These are phyloP conservation scores for Brevimyrus niger DNA, from an alignment of 2,113 vertebrate species.

Conservation along the genomic window DNA sequence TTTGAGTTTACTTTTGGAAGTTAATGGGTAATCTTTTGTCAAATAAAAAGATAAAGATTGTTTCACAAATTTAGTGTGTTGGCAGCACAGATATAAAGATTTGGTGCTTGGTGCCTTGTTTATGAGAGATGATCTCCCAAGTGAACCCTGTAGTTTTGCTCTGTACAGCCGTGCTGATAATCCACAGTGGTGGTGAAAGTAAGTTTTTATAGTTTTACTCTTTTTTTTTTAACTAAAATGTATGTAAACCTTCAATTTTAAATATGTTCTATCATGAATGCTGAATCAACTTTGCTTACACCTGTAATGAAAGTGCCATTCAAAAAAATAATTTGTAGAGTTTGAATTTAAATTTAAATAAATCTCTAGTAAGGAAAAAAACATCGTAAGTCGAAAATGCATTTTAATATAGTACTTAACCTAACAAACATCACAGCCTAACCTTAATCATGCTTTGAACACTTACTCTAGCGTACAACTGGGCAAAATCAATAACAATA, in stretches of 20 bases:
- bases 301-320: neutral
- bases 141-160: neutral
- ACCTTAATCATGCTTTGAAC: too few species aligned
- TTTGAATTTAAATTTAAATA: neutral
- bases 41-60: conserved; percentile 44
- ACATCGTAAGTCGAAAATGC: too few species aligned
- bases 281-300: neutral
- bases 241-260: neutral
- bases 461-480: too few species aligned
- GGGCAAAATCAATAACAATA: too few species aligned
- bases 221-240: neutral
- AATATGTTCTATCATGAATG: neutral
- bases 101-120: neutral
- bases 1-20: conserved; percentile 23
- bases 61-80: neutral
- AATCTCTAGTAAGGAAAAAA: too few species aligned
- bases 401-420: too few species aligned
- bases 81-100: neutral
- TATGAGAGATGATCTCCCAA: conserved; percentile 8
- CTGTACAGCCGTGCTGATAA: neutral
- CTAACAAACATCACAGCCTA: too few species aligned
- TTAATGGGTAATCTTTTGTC: conserved; percentile 57
- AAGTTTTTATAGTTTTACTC: neutral
- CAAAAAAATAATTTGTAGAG: neutral
- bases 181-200: neutral